Conservation (phyloP, 2,113 vertebrate genomes). For the Xiphophorus couchianus region DNA sequence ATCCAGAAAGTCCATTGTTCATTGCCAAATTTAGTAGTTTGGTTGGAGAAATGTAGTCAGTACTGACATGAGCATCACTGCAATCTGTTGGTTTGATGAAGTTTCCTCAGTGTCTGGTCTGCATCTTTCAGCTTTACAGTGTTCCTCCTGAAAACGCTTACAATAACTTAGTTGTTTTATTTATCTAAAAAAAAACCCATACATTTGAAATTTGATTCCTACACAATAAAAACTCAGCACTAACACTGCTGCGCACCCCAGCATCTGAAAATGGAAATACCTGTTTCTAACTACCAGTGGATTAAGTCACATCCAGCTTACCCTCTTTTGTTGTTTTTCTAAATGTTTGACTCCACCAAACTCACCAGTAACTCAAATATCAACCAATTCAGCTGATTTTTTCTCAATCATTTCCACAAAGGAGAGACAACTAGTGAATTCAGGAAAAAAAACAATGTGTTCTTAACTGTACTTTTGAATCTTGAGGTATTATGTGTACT, state of each 20-base stretch:
- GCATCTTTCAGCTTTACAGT: no score
- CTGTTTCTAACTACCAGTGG: constrained; percentile 40
- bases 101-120: not conserved
- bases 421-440: not conserved
- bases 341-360: constrained; percentile 7
- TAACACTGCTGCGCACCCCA: not conserved
- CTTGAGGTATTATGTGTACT: not conserved
- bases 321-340: constrained; percentile 21
- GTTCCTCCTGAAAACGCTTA: no score
- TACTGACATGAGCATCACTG: constrained; percentile 33
- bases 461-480: no score
- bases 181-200: no score
- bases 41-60: constrained; percentile 38
- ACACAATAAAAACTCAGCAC: not conserved
- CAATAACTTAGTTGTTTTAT: no score
- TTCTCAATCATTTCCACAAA: not conserved
- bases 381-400: not conserved
- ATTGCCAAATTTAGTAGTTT: constrained; percentile 46
- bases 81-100: constrained; percentile 26
- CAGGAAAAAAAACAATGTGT: not conserved
- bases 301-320: constrained; percentile 47
- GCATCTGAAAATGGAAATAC: constrained; percentile 61
- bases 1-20: constrained; percentile 26
- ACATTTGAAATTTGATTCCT: not conserved
- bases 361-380: not conserved